These are phyloP conservation scores for Cantharis rufa DNA, from an alignment of 2,888 invertebrate species.

Conservation along the genomic window DNA sequence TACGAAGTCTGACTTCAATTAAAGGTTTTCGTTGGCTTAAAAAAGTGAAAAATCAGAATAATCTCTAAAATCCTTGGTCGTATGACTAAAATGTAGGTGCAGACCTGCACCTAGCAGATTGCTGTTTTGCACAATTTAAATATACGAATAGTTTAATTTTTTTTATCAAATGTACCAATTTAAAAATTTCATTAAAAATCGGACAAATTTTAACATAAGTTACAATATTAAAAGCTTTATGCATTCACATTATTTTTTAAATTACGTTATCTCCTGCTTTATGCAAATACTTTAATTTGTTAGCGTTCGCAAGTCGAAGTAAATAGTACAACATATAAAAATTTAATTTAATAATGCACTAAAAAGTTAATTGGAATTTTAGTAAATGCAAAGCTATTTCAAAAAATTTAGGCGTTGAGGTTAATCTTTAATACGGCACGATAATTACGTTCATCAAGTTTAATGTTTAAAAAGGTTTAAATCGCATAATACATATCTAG, in stretches of 20 bases:
- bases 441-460: constrained; percentile 18
- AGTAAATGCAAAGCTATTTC: neutral
- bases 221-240: neutral
- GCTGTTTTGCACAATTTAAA: neutral
- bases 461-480: constrained; percentile 15
- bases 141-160: neutral
- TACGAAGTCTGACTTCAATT: too few relatives aligned
- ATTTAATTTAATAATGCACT: neutral
- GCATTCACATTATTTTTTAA: neutral
- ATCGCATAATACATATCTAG: constrained; percentile 18
- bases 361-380: constrained; percentile 3
- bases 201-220: neutral
- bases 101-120: too few relatives aligned
- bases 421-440: constrained; percentile 11
- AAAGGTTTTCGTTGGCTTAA: neutral
- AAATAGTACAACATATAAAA: neutral
- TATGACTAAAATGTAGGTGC: too few relatives aligned
- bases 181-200: neutral
- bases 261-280: neutral
- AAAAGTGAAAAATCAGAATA: neutral
- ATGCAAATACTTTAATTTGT: neutral
- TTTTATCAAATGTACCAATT: neutral
- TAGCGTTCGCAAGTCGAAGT: neutral
- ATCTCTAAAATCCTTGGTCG: too few relatives aligned
- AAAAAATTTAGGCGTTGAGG: neutral